Evolutionary conservation across 2,888 invertebrate species (phyloP).

Genomic region (Dexiosoma caninum): DNA sequence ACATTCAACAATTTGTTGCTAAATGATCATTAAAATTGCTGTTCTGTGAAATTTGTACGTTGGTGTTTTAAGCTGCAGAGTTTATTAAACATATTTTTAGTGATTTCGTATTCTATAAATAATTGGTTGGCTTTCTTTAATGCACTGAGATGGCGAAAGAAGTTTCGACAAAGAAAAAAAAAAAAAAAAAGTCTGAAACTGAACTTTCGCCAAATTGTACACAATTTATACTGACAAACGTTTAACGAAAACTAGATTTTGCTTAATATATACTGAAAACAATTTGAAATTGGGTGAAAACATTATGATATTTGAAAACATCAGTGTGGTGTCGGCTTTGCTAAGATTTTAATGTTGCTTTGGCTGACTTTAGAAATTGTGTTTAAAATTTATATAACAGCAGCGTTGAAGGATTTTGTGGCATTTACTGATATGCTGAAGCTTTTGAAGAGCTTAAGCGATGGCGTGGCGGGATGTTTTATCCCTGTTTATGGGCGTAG

Average conservation of each 20-base stretch:
- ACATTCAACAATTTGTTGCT: constrained; percentile 3
- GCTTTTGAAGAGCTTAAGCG: no score
- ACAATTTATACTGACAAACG: constrained; percentile 16
- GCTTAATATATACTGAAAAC: not conserved
- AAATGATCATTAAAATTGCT: constrained; percentile 24
- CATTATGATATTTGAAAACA: no score
- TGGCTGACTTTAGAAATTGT: no score
- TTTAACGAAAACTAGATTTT: constrained; percentile 35
- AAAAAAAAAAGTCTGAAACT: constrained; percentile 20
- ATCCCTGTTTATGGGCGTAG: no score
- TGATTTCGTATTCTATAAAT: constrained; percentile 32
- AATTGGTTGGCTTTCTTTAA: constrained; percentile 43
- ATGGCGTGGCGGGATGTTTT: no score
- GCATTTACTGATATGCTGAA: no score
- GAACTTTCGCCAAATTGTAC: constrained; percentile 59
- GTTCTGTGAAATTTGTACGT: constrained; percentile 16
- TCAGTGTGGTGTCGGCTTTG: no score
- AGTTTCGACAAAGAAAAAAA: no score
- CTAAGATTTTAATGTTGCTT: no score
- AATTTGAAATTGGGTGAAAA: not conserved
- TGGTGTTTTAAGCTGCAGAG: constrained; percentile 4
- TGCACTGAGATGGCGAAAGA: constrained; percentile 7
- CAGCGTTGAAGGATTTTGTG: no score
- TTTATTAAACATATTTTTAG: constrained; percentile 10
- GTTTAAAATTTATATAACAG: no score